A percentile compares a stretch with the other conserved stretches of the same genome.
Conservation (phyloP, 1,140 invertebrate species). For the Ridgeia piscesae region DNA sequence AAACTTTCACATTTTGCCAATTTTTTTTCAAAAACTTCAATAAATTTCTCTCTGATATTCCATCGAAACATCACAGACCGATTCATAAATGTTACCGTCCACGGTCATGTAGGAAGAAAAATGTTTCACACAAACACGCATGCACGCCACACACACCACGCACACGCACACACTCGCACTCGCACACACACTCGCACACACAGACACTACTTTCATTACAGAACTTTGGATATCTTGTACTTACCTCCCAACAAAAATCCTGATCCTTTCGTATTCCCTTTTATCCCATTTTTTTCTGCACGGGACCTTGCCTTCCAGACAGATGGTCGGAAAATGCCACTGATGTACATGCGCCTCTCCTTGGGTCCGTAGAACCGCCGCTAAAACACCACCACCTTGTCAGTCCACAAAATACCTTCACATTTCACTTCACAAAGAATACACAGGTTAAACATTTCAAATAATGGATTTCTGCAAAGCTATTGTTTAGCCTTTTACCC, state of each 20-base stretch:
- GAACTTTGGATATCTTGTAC: not conserved
- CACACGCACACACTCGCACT: not conserved
- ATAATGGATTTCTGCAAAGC: too few relatives aligned
- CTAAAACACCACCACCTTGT: slow-evolving; percentile 34
- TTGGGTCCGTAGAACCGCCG: slow-evolving; percentile 57
- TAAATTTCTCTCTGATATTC: too few relatives aligned
- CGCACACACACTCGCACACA: not conserved
- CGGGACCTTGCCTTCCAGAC: slow-evolving; percentile 43
- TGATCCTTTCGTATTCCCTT: slow-evolving; percentile 54
- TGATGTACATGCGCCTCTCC: slow-evolving; percentile 47
- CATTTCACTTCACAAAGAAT: not conserved
- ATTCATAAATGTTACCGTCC: too few relatives aligned
- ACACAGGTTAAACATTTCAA: too few relatives aligned
- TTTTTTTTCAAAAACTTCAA: too few relatives aligned
- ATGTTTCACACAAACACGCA: too few relatives aligned
- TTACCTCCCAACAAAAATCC: slow-evolving; percentile 54
- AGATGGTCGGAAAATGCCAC: slow-evolving; percentile 43
- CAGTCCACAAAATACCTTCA: not conserved
- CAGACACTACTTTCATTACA: not conserved
- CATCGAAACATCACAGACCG: too few relatives aligned
- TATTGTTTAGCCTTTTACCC: too few relatives aligned
- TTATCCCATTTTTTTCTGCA: slow-evolving; percentile 39
- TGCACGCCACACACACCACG: too few relatives aligned
- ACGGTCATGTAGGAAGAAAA: too few relatives aligned
- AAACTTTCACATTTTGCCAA: too few relatives aligned